phyloP scores from a whole-genome alignment of 2,888 invertebrate genomes.

The Dromius quadrimaculatus region DNA sequence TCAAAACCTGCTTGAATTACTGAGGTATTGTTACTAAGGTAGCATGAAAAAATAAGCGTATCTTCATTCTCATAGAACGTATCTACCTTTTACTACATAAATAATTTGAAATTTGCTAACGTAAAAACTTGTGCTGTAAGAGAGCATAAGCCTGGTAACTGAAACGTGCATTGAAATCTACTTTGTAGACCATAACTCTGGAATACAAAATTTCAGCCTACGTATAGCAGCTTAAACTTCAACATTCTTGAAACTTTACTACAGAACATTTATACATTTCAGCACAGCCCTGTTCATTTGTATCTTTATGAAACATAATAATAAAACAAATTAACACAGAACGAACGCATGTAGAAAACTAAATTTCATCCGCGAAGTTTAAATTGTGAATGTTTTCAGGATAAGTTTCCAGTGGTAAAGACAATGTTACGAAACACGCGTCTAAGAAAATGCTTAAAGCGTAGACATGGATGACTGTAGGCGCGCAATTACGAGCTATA shows the following conservation, averaged over 20 bases:
- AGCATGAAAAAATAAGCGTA: too few species aligned
- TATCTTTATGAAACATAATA: conserved; percentile 33
- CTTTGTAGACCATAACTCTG: conserved; percentile 7
- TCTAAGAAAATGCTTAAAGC: too few species aligned
- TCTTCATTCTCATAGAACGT: too few species aligned
- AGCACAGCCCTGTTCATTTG: background rate
- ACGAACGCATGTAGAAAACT: conserved; percentile 32
- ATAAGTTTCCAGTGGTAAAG: conserved; percentile 24
- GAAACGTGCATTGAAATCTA: background rate
- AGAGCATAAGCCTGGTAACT: background rate
- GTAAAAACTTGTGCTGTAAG: too few species aligned
- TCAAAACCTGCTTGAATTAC: too few species aligned
- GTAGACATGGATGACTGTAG: too few species aligned
- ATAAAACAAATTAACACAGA: conserved; percentile 28
- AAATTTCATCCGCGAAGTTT: conserved; percentile 30
- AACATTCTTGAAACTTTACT: conserved; percentile 29
- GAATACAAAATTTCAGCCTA: conserved; percentile 27
- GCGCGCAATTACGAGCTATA: conserved; percentile 39
- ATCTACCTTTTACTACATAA: too few species aligned
- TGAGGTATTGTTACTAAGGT: too few species aligned
- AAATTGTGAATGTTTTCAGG: conserved; percentile 7
- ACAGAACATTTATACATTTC: conserved; percentile 17
- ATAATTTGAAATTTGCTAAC: too few species aligned
- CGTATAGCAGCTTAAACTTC: conserved; percentile 10
- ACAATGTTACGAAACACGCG: background rate